phyloP scores from a whole-genome alignment of 2,797 vertebrate genomes.

The Carapus acus region DNA sequence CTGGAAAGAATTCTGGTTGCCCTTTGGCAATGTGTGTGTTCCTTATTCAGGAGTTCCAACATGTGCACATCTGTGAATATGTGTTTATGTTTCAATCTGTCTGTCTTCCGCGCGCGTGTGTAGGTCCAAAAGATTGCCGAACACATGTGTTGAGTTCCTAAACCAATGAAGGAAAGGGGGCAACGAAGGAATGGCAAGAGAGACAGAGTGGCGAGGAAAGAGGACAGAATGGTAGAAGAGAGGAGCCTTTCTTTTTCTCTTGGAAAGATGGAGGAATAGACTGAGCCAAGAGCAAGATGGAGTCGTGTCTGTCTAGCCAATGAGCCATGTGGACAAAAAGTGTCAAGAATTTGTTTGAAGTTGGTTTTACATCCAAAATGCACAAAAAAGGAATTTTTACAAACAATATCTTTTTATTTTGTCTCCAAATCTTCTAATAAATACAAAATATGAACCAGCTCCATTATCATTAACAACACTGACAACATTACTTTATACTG shows the following conservation, averaged over 20 bases:
- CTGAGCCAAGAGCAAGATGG: constrained; percentile 7
- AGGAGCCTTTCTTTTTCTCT: neutral
- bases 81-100: constrained; percentile 56
- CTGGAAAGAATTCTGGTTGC: constrained; percentile 32
- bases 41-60: constrained; percentile 39
- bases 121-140: constrained; percentile 35
- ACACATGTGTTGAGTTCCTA: constrained; percentile 58
- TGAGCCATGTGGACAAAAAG: constrained; percentile 10
- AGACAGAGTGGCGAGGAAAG: neutral
- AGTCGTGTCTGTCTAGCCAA: constrained; percentile 3
- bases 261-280: neutral
- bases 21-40: constrained; percentile 46
- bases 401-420: constrained; percentile 59
- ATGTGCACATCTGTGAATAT: constrained; percentile 48
- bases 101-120: constrained; percentile 12
- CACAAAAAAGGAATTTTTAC: constrained; percentile 26
- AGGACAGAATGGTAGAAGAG: neutral
- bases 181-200: neutral
- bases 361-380: constrained; percentile 13
- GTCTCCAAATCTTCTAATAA: constrained; percentile 73
- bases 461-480: constrained; percentile 61
- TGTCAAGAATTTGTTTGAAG: constrained; percentile 15
- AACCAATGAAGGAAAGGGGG: neutral
- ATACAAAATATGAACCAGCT: constrained; percentile 75
- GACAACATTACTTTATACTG: constrained; percentile 49